Percentiles rank a stretch among this genome's conserved stretches.
Evolutionary conservation across 2,113 vertebrate species (phyloP).

Genomic region (Oryzias curvinotus): DNA sequence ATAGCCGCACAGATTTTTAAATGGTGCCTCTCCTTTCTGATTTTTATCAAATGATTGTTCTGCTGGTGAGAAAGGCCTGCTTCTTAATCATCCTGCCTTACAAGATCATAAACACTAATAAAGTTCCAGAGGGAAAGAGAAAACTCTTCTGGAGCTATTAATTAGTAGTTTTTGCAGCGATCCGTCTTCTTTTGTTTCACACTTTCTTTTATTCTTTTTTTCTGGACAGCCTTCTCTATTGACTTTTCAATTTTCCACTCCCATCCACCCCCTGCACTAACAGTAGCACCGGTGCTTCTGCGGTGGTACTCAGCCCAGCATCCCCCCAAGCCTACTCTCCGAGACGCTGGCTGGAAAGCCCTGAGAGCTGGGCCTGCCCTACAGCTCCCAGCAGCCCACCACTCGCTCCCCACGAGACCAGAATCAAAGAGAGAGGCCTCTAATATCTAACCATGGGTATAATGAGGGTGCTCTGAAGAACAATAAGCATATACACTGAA

Average conservation of each 20-base stretch:
- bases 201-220: constrained; percentile 47
- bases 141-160: constrained; percentile 65
- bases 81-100: constrained; percentile 46
- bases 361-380: constrained; percentile 60
- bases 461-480: constrained; percentile 75
- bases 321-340: constrained; percentile 68
- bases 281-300: constrained; percentile 41
- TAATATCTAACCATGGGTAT: constrained; percentile 75
- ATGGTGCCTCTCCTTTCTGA: not conserved
- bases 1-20: no score
- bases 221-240: constrained; percentile 66
- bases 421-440: constrained; percentile 76
- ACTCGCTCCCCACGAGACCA: constrained; percentile 60
- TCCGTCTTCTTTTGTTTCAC: constrained; percentile 65
- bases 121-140: constrained; percentile 54
- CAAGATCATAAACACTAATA: constrained; percentile 59
- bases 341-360: constrained; percentile 68
- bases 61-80: constrained; percentile 28
- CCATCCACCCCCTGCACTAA: constrained; percentile 62
- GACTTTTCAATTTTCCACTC: constrained; percentile 79
- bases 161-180: constrained; percentile 71
- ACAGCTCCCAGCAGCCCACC: constrained; percentile 68
- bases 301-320: constrained; percentile 47
- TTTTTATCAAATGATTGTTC: not conserved
- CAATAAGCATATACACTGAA: constrained; percentile 73